phyloP scores from a whole-genome alignment of 2,888 invertebrate species.

The Cecidostiba fungosa region DNA sequence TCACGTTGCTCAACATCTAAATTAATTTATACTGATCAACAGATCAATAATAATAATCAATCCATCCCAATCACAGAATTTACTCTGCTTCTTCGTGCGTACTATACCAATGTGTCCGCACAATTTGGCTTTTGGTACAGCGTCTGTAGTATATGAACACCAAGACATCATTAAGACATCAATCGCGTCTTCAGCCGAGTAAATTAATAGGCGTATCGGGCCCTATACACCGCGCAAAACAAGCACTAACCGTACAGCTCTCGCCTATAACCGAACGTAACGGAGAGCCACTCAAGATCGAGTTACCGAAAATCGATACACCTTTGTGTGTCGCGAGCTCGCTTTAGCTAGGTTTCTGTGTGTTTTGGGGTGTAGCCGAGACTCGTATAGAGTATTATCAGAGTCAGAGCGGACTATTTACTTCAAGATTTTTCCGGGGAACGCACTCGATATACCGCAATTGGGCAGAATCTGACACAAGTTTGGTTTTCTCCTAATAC shows the following conservation, averaged over 20 bases:
- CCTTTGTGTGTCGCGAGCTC: slow-evolving; percentile 65
- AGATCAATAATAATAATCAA: too few species aligned
- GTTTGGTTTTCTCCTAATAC: too few species aligned
- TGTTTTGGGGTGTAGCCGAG: background rate
- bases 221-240: slow-evolving; percentile 71
- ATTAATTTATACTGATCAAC: too few species aligned
- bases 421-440: background rate
- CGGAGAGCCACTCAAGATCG: slow-evolving; percentile 79
- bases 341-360: background rate
- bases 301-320: slow-evolving; percentile 79
- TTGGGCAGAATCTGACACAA: too few species aligned
- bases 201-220: slow-evolving; percentile 78
- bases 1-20: too few species aligned
- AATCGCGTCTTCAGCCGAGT: slow-evolving; percentile 64
- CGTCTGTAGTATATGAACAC: slow-evolving; percentile 16
- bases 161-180: slow-evolving; percentile 61
- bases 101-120: background rate
- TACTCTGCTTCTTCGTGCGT: background rate
- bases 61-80: too few species aligned
- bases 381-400: background rate
- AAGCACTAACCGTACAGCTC: slow-evolving; percentile 77
- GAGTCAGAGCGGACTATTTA: background rate
- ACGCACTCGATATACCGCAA: background rate
- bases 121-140: background rate
- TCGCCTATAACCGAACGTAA: slow-evolving; percentile 62